Evolutionary conservation across 2,797 vertebrate genomes (phyloP), one percentile per base, ranked within the genome.

Genomic region (Thaleichthys pacificus): DNA sequence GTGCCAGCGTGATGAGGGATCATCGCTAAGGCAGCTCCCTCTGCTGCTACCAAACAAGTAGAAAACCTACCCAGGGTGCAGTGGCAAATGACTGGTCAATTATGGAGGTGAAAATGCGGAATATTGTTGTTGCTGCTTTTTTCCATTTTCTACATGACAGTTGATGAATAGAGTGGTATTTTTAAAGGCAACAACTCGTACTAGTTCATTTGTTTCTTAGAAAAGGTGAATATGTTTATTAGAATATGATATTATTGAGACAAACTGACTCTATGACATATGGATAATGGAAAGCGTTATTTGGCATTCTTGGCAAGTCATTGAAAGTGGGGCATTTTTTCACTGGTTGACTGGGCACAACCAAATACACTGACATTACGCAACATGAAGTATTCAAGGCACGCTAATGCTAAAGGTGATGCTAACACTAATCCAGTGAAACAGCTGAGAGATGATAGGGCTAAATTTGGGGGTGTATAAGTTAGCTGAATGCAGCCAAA

Each of bases 21-120:
- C 79, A 80, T 65, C 61, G 86, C 89, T 82, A 88, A 72, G 88
- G 87, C 85, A 87, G 87, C 89, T 90, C 86, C 90, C 87, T 89
- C 85, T 88, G 85, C 85, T 87, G 88, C 84, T 84, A 73, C 38
- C 76, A 71, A 0, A 71, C 83, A 80, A 82, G 85, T 87, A 88
- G 83, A 86, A 81, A 86, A 83, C 70, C 73, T 68, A 83, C 65
- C 65, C 75, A 61, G 72, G 61, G 67, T 38, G 67, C 38, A 77
- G 81, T 17, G 51, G 51, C 3, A 17, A 19, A 56, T n/a, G 17
- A n/a, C 17, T 15, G 15, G 51, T n/a, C 51, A 56, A 56, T n/a
- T n/a, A 56, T 12, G 38, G 38, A 42, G 38, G 9, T 42, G 11
- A 42, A 42, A 12, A 42, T 42, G 38, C 38, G 14, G 38, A 42